Evolutionary conservation across 1,140 invertebrate genomes (phyloP), one percentile per base, ranked within the genome.

Genomic region (Saccostrea cuccullata): DNA sequence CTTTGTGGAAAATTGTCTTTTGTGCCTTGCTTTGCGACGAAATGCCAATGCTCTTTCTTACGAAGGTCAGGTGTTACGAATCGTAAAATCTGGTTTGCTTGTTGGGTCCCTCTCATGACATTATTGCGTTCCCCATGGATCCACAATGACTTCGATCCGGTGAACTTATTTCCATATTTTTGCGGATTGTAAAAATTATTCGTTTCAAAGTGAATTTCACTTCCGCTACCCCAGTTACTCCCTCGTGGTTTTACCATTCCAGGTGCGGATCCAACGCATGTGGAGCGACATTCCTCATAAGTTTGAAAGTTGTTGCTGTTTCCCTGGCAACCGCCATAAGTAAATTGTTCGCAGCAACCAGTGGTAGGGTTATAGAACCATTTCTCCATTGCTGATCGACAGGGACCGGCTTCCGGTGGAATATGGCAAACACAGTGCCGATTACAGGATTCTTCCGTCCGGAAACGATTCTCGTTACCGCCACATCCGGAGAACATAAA

Each of bases 261-360:
- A 15, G 86, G 55, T 47, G 58, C 23, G 26, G 77, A 64, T 60
- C 77, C 40, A 17, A 30, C 55, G 60, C 92, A 94, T 40, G 87
- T 87, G 40, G 55, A 13, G 85, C 91, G 86, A 87, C 93, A 94
- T 0, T 86, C 89, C 20, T 87, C 23, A 47, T 90, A 85, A 30
- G 90, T 89, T 23, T 83, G 89, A 85, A 96, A 96, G 90, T 96
- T 96, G 93, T 96, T 96, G 30, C 94, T 93, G 92, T 96, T 96
- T 73, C 96, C 96, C n/a, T 93, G 92, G 90, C 96, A 96, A 58
- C 96, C 96, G 26, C 96, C 96, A 91, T 96, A 96, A 55, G 94
- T 93, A 92, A 96, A 96, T 83, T 95, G 91, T 87, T 96, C 93
- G 91, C 96, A 96, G 60, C 91, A 60, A 30, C 92, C 91, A 47